Conservation (phyloP, 2,113 vertebrate genomes). For the Tragulus kanchil region DNA sequence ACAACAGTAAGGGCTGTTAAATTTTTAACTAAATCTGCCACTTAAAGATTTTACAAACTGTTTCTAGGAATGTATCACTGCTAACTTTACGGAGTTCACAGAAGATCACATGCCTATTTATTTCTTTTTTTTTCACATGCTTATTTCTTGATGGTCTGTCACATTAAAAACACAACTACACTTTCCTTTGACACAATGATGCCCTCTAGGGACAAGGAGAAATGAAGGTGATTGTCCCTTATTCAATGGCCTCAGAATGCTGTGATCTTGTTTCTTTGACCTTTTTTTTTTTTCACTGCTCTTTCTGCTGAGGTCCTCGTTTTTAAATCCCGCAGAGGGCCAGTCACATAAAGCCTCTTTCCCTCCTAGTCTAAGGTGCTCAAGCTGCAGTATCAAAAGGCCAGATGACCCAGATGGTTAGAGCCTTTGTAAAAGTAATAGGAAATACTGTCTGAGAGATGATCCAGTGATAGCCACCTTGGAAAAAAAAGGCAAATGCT, state of each 20-base stretch:
- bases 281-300: not conserved
- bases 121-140: no score
- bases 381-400: not conserved
- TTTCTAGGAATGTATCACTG: not conserved
- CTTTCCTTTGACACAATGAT: not conserved
- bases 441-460: not conserved
- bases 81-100: not conserved
- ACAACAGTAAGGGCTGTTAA: not conserved
- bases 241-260: not conserved
- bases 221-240: not conserved
- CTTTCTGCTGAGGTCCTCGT: not conserved
- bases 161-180: not conserved
- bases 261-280: not conserved
- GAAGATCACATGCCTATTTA: not conserved
- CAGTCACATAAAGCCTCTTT: not conserved
- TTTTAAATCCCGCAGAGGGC: not conserved
- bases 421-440: slow-evolving; percentile 13
- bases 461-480: not conserved
- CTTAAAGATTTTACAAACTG: slow-evolving; percentile 23
- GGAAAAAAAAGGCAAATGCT: not conserved
- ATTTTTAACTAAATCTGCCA: not conserved
- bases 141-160: not conserved
- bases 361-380: not conserved
- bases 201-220: not conserved
- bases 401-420: not conserved